These are phyloP conservation scores for Artemia sp. DNA, from an alignment of 2,888 invertebrate species.

Conservation along the genomic window DNA sequence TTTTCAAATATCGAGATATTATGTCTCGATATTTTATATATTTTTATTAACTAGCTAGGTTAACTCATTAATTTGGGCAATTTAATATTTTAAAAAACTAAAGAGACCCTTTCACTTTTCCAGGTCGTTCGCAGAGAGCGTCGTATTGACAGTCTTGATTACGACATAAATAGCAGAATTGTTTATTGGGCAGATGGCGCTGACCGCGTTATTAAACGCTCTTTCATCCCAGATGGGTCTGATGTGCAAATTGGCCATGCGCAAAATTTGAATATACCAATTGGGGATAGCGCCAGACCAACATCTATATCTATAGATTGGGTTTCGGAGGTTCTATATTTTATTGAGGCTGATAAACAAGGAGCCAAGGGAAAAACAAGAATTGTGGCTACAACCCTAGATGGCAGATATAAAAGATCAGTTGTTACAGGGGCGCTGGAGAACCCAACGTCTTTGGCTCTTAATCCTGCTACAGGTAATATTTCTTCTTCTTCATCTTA, in stretches of 20 bases:
- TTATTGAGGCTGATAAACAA: slow-evolving; percentile 64
- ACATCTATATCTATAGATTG: slow-evolving; percentile 83
- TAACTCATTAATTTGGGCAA: too few species aligned
- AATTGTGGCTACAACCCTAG: slow-evolving; percentile 70
- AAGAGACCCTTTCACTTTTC: too few species aligned
- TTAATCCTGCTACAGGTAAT: slow-evolving; percentile 52
- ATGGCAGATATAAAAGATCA: slow-evolving; percentile 70
- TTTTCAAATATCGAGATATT: too few species aligned
- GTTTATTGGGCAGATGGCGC: slow-evolving; percentile 92
- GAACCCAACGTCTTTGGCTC: slow-evolving; percentile 67
- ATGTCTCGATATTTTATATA: too few species aligned
- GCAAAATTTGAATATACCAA: slow-evolving; percentile 47
- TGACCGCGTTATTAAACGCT: slow-evolving; percentile 57
- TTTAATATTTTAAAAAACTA: too few species aligned
- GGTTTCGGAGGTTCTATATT: slow-evolving; percentile 80
- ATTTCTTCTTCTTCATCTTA: background rate
- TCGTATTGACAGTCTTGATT: slow-evolving; percentile 77
- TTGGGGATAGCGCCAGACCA: slow-evolving; percentile 52
- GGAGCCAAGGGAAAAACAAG: slow-evolving; percentile 37
- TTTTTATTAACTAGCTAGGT: too few species aligned
- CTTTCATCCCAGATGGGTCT: slow-evolving; percentile 67
- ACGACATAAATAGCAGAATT: slow-evolving; percentile 61
- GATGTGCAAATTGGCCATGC: slow-evolving; percentile 62
- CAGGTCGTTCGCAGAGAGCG: slow-evolving; percentile 67
- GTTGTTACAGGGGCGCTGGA: slow-evolving; percentile 59